Base-by-base conservation (phyloP, 2,797 vertebrate species). In the Hipposideros larvatus region DNA sequence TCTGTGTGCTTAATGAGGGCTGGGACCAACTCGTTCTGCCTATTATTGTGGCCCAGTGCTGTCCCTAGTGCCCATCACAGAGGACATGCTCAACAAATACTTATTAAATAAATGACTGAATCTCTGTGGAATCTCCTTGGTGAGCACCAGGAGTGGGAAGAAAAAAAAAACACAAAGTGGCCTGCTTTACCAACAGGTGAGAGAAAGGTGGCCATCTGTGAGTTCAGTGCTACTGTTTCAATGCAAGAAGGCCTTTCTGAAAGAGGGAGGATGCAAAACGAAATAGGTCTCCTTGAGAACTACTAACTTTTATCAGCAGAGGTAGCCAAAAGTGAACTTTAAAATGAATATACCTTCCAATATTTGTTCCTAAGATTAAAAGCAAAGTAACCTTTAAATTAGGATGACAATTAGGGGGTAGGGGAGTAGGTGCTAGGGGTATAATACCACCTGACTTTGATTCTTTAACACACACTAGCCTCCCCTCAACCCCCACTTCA, bases 161-260 rank as follows among this genome's bases (percentile, higher is more conserved):
- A 86, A 68, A 26, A 66, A 26, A 57, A 89, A 51, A 13, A 51
- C 46, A 3, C 48, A 51, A 51, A 90, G 11, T 3, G 87, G 53
- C n/a, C 53, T 68, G 43, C 5, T 66, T 10, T 66, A 79, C 16
- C 24, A 74, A 53, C 3, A 55, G 66, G 41, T 68, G 78, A 68
- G 88, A 31, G 26, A 87, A 93, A 55, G 43, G 26, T 31, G 34
- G 22, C 74, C 43, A 85, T 3, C 21, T 51, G 61, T 13, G 41
- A 92, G 53, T 73, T 66, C 22, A 86, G 31, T 26, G 77, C 66
- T 80, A 61, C 78, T 66, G 82, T 75, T 73, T 93, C n/a, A 77
- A 61, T 34, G 57, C 22, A 89, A 43, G 37, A 89, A 34, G 66
- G 71, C 18, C 59, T 28, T 88, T 65, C 28, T 79, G 26, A 92